Evolutionary conservation across 1,140 invertebrate genomes (phyloP), one percentile per base, ranked within the genome.

Genomic region (Glomeris maerens): DNA sequence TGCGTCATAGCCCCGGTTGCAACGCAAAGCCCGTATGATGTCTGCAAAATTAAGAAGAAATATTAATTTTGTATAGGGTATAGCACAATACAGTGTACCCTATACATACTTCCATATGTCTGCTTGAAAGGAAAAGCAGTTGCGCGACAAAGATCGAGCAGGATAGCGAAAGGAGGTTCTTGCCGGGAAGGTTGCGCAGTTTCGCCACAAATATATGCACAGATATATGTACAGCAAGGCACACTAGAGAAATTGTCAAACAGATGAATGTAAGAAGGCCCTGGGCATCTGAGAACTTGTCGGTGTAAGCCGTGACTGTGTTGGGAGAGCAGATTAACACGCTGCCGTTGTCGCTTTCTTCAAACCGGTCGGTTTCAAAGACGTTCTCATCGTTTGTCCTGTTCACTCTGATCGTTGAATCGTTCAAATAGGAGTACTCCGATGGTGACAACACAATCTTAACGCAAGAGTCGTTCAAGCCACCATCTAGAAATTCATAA

Each of bases 161-260:
- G 1, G 72, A 70, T 4, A 77, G 55, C 42, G 69, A 74, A 51
- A 74, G 65, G 1, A 72, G 62, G 57, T 72, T 74, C 25, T 69
- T 68, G 1, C 72, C 74, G 0, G 74, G 74, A 10, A 74, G 56
- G 54, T 74, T 76, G 22, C 71, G 59, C 27, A 74, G 56, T 47
- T 66, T 66, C 17, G 66, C 62, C n/a, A 75, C 62, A 0, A 72
- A 22, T 3, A 55, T 38, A 50, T 72, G 74, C 0, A 73, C 66
- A 1, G 67, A 14, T 14, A 77, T 64, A 41, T 72, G 70, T 2
- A 67, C 36, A 14, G 59, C 42, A 2, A 72, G 58, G 38, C 66
- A 69, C 7, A 63, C 49, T 0, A 71, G 52, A 1, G 70, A 72
- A 23, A 71, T 53, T 3, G 55, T 53, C 22, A 70, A 55, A 10